Base-by-base conservation (phyloP, 2,797 vertebrate genomes). In the Neosalanx taihuensis region DNA sequence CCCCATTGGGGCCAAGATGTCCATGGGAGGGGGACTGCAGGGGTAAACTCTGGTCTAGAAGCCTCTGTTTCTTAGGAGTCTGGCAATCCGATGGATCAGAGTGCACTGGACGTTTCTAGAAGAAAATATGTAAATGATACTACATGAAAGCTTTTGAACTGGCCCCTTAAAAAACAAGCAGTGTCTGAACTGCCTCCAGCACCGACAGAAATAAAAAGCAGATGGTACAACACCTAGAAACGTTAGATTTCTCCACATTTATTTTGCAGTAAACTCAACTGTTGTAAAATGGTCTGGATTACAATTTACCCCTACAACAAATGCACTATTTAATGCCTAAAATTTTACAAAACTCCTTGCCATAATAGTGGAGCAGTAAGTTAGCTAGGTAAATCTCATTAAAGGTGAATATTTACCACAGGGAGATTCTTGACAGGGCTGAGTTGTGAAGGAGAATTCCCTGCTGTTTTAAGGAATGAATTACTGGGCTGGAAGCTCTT, bases 401-500 rank as follows among this genome's bases (percentile, higher is more conserved):
- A 56, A 75, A 73, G 74, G 70, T 81, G 75, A 83, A 78, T 80
- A 87, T 83, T 92, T 92, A 94, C 93, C 93, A 83, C 82, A 20
- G 90, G 88, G 73, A 88, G 84, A 83, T 77, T 91, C 86, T 93
- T 94, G 83, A 90, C 90, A 81, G 93, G 92, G 80, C 93, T 94
- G 80, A 91, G 89, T 53, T 89, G 90, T 75, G 90, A 91, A 5
- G 92, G 91, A 72, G 91, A 93, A 84, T 93, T 89, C 77, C 89
- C 92, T 1, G 88, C 81, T 76, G 88, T 83, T 90, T 92, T 92
- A 82, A 79, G 81, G 86, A 89, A 91, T 80, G 92, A 90, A 69
- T 86, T 83, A 84, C 85, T 91, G 80, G 81, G 81, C 83, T 92
- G 93, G 74, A 90, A 90, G 81, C 84, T 87, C 56, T 83, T 89